phyloP scores from a whole-genome alignment of 2,113 vertebrate genomes.

The Mungos mungo region DNA sequence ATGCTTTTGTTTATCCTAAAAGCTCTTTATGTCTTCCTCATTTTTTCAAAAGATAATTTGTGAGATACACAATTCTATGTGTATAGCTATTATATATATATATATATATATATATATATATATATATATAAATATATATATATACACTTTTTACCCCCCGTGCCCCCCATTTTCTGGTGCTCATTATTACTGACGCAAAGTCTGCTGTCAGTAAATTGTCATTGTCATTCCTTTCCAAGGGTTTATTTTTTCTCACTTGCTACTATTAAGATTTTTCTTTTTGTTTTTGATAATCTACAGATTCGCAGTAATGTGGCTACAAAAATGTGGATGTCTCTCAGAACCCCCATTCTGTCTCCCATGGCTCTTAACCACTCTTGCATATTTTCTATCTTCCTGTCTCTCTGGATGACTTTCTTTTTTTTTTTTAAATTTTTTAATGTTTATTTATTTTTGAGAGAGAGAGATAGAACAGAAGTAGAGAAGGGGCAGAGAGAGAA shows the following conservation, averaged over 20 bases:
- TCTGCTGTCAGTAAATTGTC: neutral
- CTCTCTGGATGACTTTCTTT: neutral
- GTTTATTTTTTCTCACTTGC: neutral
- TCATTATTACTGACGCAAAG: neutral
- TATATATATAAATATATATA: no score
- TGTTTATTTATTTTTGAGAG: no score
- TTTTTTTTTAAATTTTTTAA: no score
- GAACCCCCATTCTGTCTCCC: neutral
- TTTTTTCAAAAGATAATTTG: conserved; percentile 13
- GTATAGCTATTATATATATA: neutral
- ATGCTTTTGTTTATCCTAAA: neutral
- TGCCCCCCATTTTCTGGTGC: neutral
- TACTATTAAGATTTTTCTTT: neutral
- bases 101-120: no score
- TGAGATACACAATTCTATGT: neutral
- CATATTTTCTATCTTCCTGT: neutral
- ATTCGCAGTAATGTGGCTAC: neutral
- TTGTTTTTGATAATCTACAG: neutral
- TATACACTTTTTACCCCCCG: neutral
- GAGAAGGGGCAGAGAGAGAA: no score
- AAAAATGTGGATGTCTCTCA: neutral
- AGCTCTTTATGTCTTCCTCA: neutral
- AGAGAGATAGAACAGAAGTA: no score
- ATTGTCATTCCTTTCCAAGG: neutral
- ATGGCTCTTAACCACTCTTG: neutral